Evolutionary conservation across 2,113 vertebrate species (phyloP).

Genomic region (Gymnorhina tibicen): DNA sequence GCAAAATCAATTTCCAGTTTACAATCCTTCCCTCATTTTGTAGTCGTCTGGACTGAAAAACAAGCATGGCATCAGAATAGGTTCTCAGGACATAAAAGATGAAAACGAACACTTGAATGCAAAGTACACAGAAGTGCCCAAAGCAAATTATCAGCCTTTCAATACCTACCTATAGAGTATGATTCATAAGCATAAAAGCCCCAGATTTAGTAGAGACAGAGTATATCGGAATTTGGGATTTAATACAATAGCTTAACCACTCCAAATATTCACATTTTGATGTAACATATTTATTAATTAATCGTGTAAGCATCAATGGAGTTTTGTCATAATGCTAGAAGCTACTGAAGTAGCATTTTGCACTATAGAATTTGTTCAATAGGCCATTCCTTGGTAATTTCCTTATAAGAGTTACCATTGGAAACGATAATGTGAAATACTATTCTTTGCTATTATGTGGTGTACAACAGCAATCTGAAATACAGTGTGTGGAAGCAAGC

Average conservation of each 20-base stretch:
- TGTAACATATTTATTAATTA: not conserved
- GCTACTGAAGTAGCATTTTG: not conserved
- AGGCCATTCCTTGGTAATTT: not conserved
- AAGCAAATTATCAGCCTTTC: not conserved
- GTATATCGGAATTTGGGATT: not conserved
- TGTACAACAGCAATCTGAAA: not conserved
- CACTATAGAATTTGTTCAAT: not conserved
- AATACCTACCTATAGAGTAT: not conserved
- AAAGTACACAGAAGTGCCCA: not conserved
- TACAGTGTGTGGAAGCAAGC: not conserved
- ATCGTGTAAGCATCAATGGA: not conserved
- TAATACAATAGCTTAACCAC: not conserved
- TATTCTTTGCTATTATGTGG: not conserved
- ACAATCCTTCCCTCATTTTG: constrained; percentile 93
- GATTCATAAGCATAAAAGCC: not conserved
- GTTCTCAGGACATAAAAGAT: not conserved
- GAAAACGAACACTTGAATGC: not conserved
- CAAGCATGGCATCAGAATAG: not conserved
- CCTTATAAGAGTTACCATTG: not conserved
- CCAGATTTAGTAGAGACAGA: not conserved
- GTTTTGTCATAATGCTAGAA: not conserved
- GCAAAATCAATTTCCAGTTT: constrained; percentile 94
- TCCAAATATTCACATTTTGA: not conserved
- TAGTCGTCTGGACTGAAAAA: constrained; percentile 85
- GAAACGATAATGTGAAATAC: not conserved